Conservation (phyloP, 2,113 vertebrate species). For the Halcyon malimbica region DNA sequence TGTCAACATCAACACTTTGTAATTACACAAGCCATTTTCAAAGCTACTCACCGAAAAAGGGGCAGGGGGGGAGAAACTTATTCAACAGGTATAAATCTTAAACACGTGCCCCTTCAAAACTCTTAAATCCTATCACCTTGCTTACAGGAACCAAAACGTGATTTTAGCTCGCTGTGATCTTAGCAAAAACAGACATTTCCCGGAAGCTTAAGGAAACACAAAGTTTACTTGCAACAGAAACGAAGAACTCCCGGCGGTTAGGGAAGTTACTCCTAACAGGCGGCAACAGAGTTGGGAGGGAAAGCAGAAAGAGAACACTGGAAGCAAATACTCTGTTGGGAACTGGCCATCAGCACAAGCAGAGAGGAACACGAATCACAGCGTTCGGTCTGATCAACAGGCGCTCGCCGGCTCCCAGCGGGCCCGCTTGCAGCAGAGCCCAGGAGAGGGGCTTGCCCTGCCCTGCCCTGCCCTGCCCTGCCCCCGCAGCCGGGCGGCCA, state of each 20-base stretch:
- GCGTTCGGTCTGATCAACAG: fast-evolving
- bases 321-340: neutral
- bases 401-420: too few relatives aligned
- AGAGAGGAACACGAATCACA: fast-evolving
- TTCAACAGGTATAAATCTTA: neutral
- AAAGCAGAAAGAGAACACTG: neutral
- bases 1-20: neutral
- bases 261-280: neutral
- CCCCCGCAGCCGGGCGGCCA: neutral
- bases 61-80: neutral
- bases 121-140: neutral
- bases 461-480: too few relatives aligned
- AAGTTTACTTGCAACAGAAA: fast-evolving
- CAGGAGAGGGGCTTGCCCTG: too few relatives aligned
- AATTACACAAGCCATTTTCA: neutral
- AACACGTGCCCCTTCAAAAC: fast-evolving
- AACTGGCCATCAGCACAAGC: too few relatives aligned
- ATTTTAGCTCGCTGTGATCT: neutral
- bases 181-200: neutral
- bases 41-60: neutral
- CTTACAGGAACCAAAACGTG: neutral
- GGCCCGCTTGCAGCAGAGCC: too few relatives aligned
- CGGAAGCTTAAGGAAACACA: neutral
- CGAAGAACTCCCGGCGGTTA: too few relatives aligned
- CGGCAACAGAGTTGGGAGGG: fast-evolving